Conservation (phyloP, 2,888 invertebrate species). For the Conomelus anceps region DNA sequence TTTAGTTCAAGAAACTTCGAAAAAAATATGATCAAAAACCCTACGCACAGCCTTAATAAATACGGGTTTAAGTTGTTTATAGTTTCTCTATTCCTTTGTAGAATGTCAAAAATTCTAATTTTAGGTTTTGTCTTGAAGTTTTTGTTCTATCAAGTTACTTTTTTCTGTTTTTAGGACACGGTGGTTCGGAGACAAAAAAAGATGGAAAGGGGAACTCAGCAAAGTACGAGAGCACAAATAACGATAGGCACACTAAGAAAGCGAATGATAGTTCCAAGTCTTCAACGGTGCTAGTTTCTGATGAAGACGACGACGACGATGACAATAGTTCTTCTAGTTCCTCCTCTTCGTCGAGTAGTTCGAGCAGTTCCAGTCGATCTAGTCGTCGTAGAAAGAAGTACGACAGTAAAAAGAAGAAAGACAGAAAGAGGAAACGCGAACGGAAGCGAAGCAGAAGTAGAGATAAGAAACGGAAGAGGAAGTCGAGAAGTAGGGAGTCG, state of each 20-base stretch:
- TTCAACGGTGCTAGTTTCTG: neutral
- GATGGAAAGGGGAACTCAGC: neutral
- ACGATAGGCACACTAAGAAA: neutral
- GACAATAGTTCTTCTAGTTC: slow-evolving; percentile 11
- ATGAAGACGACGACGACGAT: neutral
- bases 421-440: slow-evolving; percentile 16
- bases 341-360: neutral
- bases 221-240: neutral
- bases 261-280: neutral
- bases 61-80: too few relatives aligned
- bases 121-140: neutral
- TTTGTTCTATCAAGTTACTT: neutral
- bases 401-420: slow-evolving; percentile 14
- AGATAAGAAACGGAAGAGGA: too few relatives aligned
- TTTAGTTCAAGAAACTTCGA: too few relatives aligned
- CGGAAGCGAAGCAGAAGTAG: slow-evolving; percentile 18
- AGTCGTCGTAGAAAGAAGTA: slow-evolving; percentile 6
- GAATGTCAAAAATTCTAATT: too few relatives aligned
- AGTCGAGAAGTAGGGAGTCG: neutral
- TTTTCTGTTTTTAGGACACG: neutral
- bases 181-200: neutral
- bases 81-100: too few relatives aligned
- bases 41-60: too few relatives aligned
- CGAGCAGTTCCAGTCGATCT: slow-evolving; percentile 14
- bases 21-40: too few relatives aligned